Evolutionary conservation across 2,888 invertebrate species (phyloP).

Genomic region (Operophtera brumata): DNA sequence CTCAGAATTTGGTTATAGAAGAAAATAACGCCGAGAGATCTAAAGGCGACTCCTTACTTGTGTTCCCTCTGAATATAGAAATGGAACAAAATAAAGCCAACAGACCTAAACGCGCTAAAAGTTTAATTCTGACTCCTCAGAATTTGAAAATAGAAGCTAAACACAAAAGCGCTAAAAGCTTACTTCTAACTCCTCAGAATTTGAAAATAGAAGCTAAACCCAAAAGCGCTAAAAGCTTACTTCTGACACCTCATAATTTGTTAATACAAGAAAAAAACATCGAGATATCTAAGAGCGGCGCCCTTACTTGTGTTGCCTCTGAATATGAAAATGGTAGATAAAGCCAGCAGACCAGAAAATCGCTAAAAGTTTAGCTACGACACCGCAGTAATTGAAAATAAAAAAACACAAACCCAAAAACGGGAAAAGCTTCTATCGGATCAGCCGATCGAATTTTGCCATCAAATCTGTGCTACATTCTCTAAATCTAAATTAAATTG

Average conservation of each 20-base stretch:
- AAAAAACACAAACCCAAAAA: not conserved
- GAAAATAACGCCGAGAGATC: not conserved
- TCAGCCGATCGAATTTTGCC: too few species aligned
- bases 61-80: not conserved
- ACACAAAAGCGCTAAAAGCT: not conserved
- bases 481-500: too few species aligned
- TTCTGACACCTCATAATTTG: too few species aligned
- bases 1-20: slow-evolving; percentile 2
- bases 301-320: too few species aligned
- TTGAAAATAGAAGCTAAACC: not conserved
- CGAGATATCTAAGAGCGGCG: too few species aligned
- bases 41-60: not conserved
- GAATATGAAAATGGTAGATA: too few species aligned
- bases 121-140: not conserved
- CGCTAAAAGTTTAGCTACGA: not conserved
- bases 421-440: not conserved
- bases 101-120: not conserved
- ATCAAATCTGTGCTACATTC: too few species aligned
- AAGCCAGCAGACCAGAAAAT: too few species aligned
- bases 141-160: not conserved
- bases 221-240: not conserved
- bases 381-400: not conserved
- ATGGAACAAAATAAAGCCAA: not conserved
- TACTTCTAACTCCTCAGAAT: not conserved
- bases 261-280: too few species aligned